A percentile compares a stretch with the other conserved stretches of the same genome.
Evolutionary conservation across 2,888 invertebrate genomes (phyloP).

Genomic region (Cybosia mesomella): DNA sequence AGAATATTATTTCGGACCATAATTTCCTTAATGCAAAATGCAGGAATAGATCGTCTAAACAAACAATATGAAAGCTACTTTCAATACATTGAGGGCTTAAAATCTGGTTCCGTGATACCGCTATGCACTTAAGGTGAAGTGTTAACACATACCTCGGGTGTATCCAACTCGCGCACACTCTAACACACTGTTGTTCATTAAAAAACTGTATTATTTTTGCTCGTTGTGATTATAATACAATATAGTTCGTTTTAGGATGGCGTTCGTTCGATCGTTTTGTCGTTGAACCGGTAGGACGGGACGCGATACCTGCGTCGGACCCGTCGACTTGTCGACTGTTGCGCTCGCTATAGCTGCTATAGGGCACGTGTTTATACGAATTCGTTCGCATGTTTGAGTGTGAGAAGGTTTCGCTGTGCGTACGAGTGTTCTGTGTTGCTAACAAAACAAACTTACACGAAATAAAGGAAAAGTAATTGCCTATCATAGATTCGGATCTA

Average conservation of each 20-base stretch:
- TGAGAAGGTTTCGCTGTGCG: slow-evolving; percentile 70
- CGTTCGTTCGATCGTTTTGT: slow-evolving; percentile 85
- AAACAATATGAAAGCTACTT: slow-evolving; percentile 66
- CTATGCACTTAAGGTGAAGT: slow-evolving; percentile 68
- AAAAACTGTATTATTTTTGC: slow-evolving; percentile 43
- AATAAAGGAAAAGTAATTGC: slow-evolving; percentile 9
- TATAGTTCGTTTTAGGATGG: slow-evolving; percentile 66
- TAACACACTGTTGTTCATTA: slow-evolving; percentile 50
- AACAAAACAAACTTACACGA: slow-evolving; percentile 35
- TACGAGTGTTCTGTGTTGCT: slow-evolving; percentile 64
- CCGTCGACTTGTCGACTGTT: slow-evolving; percentile 72
- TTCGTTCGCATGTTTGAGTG: slow-evolving; percentile 59
- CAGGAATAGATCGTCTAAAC: slow-evolving; percentile 46
- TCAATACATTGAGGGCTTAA: slow-evolving; percentile 65
- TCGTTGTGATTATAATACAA: slow-evolving; percentile 54
- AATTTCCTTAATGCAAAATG: slow-evolving; percentile 38
- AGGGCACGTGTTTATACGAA: slow-evolving; percentile 63
- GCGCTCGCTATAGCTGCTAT: slow-evolving; percentile 53
- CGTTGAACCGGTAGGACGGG: slow-evolving; percentile 76
- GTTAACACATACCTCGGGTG: slow-evolving; percentile 53
- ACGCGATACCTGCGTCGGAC: slow-evolving; percentile 72
- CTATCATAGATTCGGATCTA: not conserved
- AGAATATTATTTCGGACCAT: not conserved
- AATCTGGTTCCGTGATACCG: slow-evolving; percentile 77
- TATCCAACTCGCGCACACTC: slow-evolving; percentile 51